phyloP scores from a whole-genome alignment of 2,113 vertebrate species.

The Sorex fumeus region DNA sequence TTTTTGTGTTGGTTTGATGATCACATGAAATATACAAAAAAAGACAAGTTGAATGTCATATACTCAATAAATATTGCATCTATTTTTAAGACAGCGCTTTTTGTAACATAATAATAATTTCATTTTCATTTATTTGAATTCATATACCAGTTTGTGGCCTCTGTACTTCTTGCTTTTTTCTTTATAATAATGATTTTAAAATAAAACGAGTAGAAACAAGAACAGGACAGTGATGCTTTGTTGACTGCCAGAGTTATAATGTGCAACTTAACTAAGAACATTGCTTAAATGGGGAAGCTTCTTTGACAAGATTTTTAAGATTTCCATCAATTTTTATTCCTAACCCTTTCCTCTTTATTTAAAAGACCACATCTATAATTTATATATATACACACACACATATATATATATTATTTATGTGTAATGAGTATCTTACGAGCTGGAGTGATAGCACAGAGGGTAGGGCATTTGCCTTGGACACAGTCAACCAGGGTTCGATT shows the following conservation, averaged over 20 bases:
- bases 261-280: not conserved
- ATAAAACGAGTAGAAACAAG: not conserved
- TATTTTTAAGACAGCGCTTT: not conserved
- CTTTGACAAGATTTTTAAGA: not conserved
- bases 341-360: not conserved
- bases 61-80: not conserved
- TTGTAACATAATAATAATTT: not conserved
- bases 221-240: constrained; percentile 11
- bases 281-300: not conserved
- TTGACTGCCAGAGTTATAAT: not conserved
- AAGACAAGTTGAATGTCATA: not conserved
- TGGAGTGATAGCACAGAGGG: too few species aligned
- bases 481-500: too few species aligned
- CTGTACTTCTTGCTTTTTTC: constrained; percentile 19
- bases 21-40: not conserved
- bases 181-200: constrained; percentile 21
- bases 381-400: not conserved
- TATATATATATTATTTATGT: not conserved
- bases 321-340: not conserved
- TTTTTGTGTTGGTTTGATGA: not conserved
- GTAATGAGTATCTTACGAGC: too few species aligned
- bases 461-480: too few species aligned
- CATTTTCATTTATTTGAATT: constrained; percentile 31
- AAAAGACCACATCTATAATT: not conserved
- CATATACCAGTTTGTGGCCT: not conserved